Evolutionary conservation across 2,888 invertebrate species (phyloP), one percentile per base, ranked within the genome.

Genomic region (Sphinx pinastri): DNA sequence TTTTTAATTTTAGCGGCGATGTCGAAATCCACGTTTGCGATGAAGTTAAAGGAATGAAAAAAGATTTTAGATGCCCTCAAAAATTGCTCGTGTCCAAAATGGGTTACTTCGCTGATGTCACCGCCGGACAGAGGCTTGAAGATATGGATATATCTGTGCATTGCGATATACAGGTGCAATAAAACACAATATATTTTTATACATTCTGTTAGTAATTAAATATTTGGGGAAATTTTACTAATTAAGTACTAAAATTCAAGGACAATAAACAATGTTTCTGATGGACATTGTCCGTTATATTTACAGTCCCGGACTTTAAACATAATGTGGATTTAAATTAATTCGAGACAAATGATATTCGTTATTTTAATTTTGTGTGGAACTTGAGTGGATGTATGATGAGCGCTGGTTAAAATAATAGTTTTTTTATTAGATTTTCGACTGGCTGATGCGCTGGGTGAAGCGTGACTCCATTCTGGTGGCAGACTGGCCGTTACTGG

Each of bases 71-170:
- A 69, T 99, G 99, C 83, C 96, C 98, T 0, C 97, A 98, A 85
- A 97, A 96, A 79, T 91, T 99, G 68, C 94, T 99, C 16, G 96
- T 98, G 0, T 96, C 96, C 69, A 98, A 99, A 92, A 99, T 99
- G 98, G 98, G 98, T 13, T 99, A 99, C 85, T 99, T 99, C 89
- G 98, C 98, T 12, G 97, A 98, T 83, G 97, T 98, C 5, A 97
- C 97, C 0, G 96, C 96, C 16, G 97, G 96, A 0, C 97, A 98
- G 84, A 95, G 96, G 71, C 88, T 98, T 10, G 97, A 97, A 83
- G 98, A 99, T 81, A 98, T 99, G 96, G 99, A 99, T 83, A 99
- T 99, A 77, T 98, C 98, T 0, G 99, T 99, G 0, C 99, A 99
- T 86, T 99, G 99, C 86, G 99, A 99, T 90, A 97, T 99, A 71